phyloP scores from a whole-genome alignment of 2,888 invertebrate genomes.

The Drosophila ochracea region DNA sequence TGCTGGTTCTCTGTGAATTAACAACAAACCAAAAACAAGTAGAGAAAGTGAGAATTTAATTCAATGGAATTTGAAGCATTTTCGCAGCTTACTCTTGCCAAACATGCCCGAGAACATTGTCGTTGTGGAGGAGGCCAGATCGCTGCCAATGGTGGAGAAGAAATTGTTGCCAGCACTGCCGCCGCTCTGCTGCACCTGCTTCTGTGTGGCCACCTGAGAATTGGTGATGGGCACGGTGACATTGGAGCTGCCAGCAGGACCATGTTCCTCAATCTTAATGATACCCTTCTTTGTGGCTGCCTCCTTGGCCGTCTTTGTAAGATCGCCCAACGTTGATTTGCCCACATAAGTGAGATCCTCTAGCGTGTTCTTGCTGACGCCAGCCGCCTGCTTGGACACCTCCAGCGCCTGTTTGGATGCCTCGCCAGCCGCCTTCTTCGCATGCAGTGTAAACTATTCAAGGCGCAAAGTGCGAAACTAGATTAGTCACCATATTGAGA shows the following conservation, averaged over 20 bases:
- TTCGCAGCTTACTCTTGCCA: conserved; percentile 87
- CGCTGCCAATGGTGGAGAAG: conserved; percentile 95
- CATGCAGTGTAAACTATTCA: conserved; percentile 91
- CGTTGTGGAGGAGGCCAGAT: conserved; percentile 96
- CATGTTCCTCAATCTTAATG: conserved; percentile 88
- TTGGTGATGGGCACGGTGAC: conserved; percentile 40
- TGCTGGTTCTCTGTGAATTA: conserved; percentile 74
- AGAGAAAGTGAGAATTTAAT: background rate
- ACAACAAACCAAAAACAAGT: background rate
- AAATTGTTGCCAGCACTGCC: conserved; percentile 88
- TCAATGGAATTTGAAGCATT: background rate
- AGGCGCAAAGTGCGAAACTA: background rate
- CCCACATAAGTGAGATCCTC: conserved; percentile 95
- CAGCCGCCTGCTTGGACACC: conserved; percentile 94
- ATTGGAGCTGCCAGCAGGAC: background rate
- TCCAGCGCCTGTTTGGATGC: conserved; percentile 94
- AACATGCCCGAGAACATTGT: conserved; percentile 98
- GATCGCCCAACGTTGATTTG: conserved; percentile 94
- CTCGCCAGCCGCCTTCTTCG: conserved; percentile 95
- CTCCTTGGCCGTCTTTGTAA: conserved; percentile 96
- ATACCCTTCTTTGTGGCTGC: conserved; percentile 92
- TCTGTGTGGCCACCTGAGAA: conserved; percentile 83
- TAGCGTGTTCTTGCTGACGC: conserved; percentile 94
- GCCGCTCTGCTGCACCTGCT: conserved; percentile 87
- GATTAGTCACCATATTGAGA: conserved; percentile 1